phyloP scores from a whole-genome alignment of 2,888 invertebrate genomes.

The Netelia inedita region DNA sequence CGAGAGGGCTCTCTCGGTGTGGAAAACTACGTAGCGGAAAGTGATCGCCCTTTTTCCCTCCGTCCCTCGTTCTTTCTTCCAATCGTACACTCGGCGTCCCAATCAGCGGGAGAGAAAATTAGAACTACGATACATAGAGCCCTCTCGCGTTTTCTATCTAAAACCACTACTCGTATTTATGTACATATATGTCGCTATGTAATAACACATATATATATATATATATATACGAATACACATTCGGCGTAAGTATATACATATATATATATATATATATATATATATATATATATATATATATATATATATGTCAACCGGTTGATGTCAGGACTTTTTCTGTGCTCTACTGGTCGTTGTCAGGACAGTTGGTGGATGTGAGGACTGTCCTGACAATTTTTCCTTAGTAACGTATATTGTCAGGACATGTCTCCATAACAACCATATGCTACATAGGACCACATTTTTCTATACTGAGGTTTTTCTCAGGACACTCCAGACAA shows the following conservation, averaged over 20 bases:
- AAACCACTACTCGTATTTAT: neutral
- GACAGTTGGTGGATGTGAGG: no score
- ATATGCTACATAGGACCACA: no score
- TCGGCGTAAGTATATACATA: neutral
- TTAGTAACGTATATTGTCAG: no score
- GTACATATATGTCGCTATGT: neutral
- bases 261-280: neutral
- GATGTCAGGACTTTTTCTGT: no score
- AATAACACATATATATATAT: neutral
- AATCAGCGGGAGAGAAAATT: constrained; percentile 50
- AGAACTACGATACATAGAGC: constrained; percentile 22
- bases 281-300: neutral
- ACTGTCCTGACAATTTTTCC: no score
- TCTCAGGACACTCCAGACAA: no score
- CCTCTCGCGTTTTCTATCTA: constrained; percentile 1
- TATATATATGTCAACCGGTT: no score
- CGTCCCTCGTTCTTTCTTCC: constrained; percentile 29
- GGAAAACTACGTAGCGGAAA: constrained; percentile 21
- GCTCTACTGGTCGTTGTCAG: no score
- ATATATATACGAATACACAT: neutral
- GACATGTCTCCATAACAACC: no score
- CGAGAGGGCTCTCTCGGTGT: constrained; percentile 1
- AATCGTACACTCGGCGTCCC: constrained; percentile 46
- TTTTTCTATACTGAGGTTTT: no score
- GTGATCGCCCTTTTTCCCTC: constrained; percentile 20